phyloP scores from a whole-genome alignment of 2,113 vertebrate species.

The Excalfactoria chinensis region DNA sequence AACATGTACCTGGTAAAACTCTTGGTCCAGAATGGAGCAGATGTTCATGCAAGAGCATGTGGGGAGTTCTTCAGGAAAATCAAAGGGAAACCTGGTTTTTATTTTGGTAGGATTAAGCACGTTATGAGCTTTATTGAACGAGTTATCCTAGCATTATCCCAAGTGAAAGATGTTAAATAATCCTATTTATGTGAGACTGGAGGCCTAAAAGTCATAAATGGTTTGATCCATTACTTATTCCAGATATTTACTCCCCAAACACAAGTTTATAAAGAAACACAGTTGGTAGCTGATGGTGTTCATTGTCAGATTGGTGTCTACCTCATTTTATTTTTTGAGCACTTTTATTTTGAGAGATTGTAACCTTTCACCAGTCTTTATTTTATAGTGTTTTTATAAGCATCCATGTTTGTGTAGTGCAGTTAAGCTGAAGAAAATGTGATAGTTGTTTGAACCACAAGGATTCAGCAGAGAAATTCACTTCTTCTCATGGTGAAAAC shows the following conservation, averaged over 20 bases:
- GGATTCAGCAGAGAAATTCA: background rate
- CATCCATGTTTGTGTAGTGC: background rate
- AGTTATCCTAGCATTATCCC: background rate
- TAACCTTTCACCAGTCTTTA: background rate
- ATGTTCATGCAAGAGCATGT: slow-evolving; percentile 90
- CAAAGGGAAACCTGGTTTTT: slow-evolving; percentile 87
- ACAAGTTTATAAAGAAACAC: background rate
- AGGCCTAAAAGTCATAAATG: slow-evolving; percentile 10
- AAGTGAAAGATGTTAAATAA: slow-evolving; percentile 30
- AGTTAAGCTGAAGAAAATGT: background rate
- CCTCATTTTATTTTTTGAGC: slow-evolving; percentile 2
- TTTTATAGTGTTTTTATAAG: background rate
- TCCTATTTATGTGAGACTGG: background rate
- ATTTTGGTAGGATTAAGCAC: slow-evolving; percentile 88
- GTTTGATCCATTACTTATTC: background rate
- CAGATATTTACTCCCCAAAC: slow-evolving; percentile 8
- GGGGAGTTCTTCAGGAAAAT: slow-evolving; percentile 93
- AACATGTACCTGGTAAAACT: slow-evolving; percentile 86
- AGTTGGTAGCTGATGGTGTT: background rate
- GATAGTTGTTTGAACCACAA: background rate
- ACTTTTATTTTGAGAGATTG: background rate
- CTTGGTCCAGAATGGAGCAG: slow-evolving; percentile 89
- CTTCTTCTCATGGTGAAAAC: background rate
- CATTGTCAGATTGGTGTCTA: background rate
- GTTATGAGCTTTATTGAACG: background rate